Base-by-base conservation (phyloP, 2,888 invertebrate genomes). In the Strigamia maritima region DNA sequence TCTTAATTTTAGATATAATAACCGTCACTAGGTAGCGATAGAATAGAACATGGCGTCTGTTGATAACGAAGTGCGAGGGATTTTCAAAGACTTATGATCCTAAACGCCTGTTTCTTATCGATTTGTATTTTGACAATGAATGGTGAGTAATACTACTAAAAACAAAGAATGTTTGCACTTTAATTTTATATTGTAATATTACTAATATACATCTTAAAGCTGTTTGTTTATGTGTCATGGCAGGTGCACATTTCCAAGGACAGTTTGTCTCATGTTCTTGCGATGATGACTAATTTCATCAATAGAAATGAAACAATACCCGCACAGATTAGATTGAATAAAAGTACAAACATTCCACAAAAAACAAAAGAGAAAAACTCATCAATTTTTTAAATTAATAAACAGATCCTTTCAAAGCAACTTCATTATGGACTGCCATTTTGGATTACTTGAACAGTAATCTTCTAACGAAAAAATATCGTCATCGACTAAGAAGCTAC, bases 351-450 rank as follows among this genome's bases (percentile, higher is more conserved):
- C 16, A 6, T 10, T 8, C 6, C 35, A 35, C 8, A 35, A 35
- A 8, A 35, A 35, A 35, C 6, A 35, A 35, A 4, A 35, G 0
- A 35, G 0, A 35, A 35, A 1, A 35, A 35, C 6, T 6, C 35
- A 35, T 35, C 2, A 3, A 4, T 35, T 35, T 35, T 35, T 35
- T 10, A 8, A 8, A 35, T 28, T 78, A n/a, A n/a, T n/a, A 26
- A 24, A 24, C 49, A 79, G 79, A 70, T 24, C 79, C 35, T 10
- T 79, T 79, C 49, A 76, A 79, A 77, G 76, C 79, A 24, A 79
- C 79, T 8, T 22, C 76, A 19, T 44, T 79, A 16, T 79, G 79
- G 79, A 38, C 28, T n/a, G 14, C 60, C 14, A 28, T 79, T 8
- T 24, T 79, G 26, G 31, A 19, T 8, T n/a, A 79, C 22, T 35